Evolutionary conservation across 1,140 invertebrate genomes (phyloP).

Genomic region (Pseudobourletiella spinata): DNA sequence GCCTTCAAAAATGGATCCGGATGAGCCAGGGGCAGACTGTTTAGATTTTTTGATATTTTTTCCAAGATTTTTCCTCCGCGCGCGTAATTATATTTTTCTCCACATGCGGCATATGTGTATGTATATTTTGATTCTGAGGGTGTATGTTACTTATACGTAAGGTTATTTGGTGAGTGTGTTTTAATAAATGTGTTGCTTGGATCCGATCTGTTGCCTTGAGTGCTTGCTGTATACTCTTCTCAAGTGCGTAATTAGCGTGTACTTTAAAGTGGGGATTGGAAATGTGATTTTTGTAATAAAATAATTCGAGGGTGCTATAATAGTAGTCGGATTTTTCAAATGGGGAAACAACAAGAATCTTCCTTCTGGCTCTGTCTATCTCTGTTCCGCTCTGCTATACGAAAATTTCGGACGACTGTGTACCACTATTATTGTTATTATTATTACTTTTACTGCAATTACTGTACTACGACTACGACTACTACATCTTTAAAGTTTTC

Average conservation of each 20-base stretch:
- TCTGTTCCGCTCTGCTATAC: neutral
- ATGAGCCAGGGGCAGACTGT: too few species aligned
- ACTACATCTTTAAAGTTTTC: too few species aligned
- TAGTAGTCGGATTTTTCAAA: neutral
- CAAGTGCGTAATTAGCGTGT: neutral
- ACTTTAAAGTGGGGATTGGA: too few species aligned
- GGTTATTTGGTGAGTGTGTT: too few species aligned
- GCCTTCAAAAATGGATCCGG: too few species aligned
- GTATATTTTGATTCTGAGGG: neutral
- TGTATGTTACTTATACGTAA: too few species aligned
- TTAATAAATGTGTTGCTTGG: too few species aligned
- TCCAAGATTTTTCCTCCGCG: neutral
- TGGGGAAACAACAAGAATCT: neutral
- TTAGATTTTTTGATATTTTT: neutral
- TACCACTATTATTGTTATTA: too few species aligned
- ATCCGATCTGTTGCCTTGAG: conserved; percentile 2
- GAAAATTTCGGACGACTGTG: too few species aligned
- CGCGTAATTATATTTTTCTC: neutral
- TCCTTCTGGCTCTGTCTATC: neutral
- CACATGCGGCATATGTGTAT: neutral
- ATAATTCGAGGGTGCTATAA: neutral
- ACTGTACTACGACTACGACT: too few species aligned
- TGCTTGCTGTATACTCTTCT: neutral
- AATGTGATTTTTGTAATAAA: neutral
- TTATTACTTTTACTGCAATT: too few species aligned